Percentiles rank a stretch among this genome's conserved stretches.
These are phyloP conservation scores for Perccottus glenii DNA, from an alignment of 2,113 vertebrate genomes.

Conservation along the genomic window DNA sequence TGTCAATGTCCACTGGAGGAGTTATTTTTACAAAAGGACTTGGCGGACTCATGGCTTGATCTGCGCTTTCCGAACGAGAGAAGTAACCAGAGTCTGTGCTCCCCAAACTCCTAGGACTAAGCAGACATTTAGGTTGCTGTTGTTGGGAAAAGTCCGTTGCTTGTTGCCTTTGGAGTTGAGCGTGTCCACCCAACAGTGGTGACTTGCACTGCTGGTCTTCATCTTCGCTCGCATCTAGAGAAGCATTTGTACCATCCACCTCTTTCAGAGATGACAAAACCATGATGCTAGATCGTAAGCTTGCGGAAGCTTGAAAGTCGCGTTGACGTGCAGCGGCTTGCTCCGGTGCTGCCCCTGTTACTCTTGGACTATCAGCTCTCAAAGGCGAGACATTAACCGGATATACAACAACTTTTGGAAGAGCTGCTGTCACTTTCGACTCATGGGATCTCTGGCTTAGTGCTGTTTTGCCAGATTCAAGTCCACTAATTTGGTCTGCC, in stretches of 20 bases:
- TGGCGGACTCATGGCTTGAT: constrained; percentile 93
- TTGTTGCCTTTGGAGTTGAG: constrained; percentile 94
- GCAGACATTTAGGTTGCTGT: constrained; percentile 89
- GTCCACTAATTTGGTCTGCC: constrained; percentile 39
- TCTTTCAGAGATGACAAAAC: constrained; percentile 83
- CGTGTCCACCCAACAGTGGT: constrained; percentile 79
- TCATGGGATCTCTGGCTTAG: constrained; percentile 76
- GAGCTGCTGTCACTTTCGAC: constrained; percentile 80
- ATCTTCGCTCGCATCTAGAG: constrained; percentile 73
- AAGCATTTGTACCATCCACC: constrained; percentile 77
- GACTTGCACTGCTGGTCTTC: constrained; percentile 85
- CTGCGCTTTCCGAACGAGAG: constrained; percentile 95
- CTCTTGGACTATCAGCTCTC: constrained; percentile 87
- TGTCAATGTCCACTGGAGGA: constrained; percentile 85
- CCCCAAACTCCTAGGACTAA: constrained; percentile 94
- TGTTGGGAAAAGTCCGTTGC: constrained; percentile 94
- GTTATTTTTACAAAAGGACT: constrained; percentile 88
- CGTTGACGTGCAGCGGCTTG: constrained; percentile 81
- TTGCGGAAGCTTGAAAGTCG: constrained; percentile 81
- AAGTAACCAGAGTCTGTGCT: constrained; percentile 99
- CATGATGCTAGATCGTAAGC: constrained; percentile 72
- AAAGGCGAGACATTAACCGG: constrained; percentile 87
- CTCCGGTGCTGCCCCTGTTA: constrained; percentile 81
- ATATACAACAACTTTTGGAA: constrained; percentile 94
- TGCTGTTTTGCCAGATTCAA: constrained; percentile 75